Conservation (phyloP, 2,113 vertebrate species). For the Nanorana parkeri region DNA sequence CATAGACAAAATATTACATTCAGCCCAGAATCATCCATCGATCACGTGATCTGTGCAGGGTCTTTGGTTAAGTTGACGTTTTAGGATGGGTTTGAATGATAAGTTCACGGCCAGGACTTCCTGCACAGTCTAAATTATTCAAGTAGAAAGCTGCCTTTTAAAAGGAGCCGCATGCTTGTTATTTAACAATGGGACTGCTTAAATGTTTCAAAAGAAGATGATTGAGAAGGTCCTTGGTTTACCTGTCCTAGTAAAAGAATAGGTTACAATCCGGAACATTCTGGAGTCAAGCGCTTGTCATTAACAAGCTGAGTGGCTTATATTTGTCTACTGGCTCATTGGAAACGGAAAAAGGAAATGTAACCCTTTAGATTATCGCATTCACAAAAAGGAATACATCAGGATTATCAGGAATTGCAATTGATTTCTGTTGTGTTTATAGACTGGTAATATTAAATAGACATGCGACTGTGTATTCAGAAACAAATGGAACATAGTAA, state of each 20-base stretch:
- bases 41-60: too few species aligned
- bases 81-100: neutral
- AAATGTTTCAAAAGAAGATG: slow-evolving; percentile 49
- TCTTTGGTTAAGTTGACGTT: too few species aligned
- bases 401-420: neutral
- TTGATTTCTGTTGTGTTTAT: slow-evolving; percentile 7
- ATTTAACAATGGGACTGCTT: slow-evolving; percentile 47
- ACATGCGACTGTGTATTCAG: neutral
- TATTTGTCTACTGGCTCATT: too few species aligned
- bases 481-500: neutral
- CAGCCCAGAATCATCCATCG: too few species aligned
- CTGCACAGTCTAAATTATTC: slow-evolving; percentile 63
- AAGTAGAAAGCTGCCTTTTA: slow-evolving; percentile 22
- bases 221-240: neutral
- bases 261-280: neutral
- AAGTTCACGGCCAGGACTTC: neutral
- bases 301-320: too few species aligned
- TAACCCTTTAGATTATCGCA: too few species aligned
- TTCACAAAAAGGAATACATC: neutral
- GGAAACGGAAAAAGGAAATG: too few species aligned
- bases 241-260: neutral
- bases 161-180: too few species aligned
- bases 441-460: neutral
- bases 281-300: too few species aligned
- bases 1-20: too few species aligned